Base-by-base conservation (phyloP, 2,113 vertebrate species). In the Elephas maximus region DNA sequence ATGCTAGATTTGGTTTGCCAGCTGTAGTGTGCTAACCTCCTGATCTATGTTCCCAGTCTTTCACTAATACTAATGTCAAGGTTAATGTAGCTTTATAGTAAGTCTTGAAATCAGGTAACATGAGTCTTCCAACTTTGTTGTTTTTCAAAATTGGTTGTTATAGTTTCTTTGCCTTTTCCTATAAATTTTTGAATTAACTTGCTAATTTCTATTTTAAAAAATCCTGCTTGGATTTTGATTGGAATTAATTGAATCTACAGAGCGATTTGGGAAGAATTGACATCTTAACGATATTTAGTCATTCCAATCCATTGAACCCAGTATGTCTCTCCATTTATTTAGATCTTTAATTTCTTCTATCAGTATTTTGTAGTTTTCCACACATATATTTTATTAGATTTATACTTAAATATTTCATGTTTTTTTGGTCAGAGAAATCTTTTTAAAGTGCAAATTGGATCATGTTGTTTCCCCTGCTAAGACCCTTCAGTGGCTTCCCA, bases 391-490 rank as follows among this genome's bases (percentile, higher is more conserved):
- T 57, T 92, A 7, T 82, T 97, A 76, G 6, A 78, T 63, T 95
- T 92, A 53, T 67, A 45, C 62, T 33, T 74, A 57, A 67, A 37
- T 37, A 44, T 86, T 92, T 87, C 37, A 44, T 78, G 10, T 10
- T 41, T 96, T 96, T 91, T 71, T 62, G 28, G 10, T 94, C 23
- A 93, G n/a, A 69, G 84, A 17, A 24, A 6, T 57, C 69, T 96
- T 90, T 95, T 97, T 74, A 1, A 60, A 96, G 85, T 96, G 37
- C 45, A 83, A 17, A 87, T 93, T 97, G 71, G 41, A 78, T 78
- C 51, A 15, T 91, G 24, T 92, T 90, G 63, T 96, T 91, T 93
- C 67, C 3, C 60, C 51, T 89, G 26, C 81, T 87, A 82, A 37
- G 84, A 77, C n/a, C 71, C 60, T 71, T 57, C 26, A 23, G 80